Percentiles rank a stretch among this genome's conserved stretches.
phyloP scores from a whole-genome alignment of 2,113 vertebrate species.

The Enhydra lutris region DNA sequence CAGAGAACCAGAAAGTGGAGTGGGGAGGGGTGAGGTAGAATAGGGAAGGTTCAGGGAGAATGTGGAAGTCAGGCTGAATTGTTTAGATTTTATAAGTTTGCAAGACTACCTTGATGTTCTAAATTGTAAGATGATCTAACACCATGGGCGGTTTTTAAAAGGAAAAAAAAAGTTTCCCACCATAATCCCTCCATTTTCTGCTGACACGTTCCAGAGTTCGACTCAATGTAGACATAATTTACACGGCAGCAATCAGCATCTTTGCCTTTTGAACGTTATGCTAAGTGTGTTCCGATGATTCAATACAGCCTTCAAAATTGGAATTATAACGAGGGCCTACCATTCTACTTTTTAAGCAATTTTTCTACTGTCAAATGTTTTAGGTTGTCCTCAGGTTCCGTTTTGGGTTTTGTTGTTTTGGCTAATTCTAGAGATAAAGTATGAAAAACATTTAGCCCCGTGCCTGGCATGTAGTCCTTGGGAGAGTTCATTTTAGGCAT shows the following conservation, averaged over 20 bases:
- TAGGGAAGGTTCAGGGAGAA: neutral
- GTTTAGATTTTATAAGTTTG: neutral
- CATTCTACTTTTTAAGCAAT: neutral
- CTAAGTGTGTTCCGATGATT: neutral
- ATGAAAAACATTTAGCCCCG: neutral
- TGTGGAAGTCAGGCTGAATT: neutral
- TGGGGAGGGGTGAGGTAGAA: neutral
- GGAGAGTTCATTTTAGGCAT: too few relatives aligned
- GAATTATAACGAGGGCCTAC: neutral
- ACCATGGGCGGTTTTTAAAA: neutral
- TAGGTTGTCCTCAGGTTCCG: neutral
- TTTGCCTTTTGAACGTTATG: neutral
- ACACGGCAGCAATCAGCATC: neutral
- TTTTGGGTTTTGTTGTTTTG: neutral
- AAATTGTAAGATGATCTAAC: neutral
- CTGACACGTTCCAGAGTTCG: neutral
- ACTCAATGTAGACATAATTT: neutral
- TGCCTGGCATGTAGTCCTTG: neutral
- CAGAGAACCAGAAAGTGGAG: neutral
- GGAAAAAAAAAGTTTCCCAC: neutral
- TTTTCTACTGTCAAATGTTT: neutral
- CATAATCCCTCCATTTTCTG: neutral
- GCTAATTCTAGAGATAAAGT: neutral
- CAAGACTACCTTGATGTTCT: neutral
- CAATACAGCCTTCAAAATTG: neutral